Conservation (phyloP, 2,888 invertebrate genomes). For the Tineola bisselliella region DNA sequence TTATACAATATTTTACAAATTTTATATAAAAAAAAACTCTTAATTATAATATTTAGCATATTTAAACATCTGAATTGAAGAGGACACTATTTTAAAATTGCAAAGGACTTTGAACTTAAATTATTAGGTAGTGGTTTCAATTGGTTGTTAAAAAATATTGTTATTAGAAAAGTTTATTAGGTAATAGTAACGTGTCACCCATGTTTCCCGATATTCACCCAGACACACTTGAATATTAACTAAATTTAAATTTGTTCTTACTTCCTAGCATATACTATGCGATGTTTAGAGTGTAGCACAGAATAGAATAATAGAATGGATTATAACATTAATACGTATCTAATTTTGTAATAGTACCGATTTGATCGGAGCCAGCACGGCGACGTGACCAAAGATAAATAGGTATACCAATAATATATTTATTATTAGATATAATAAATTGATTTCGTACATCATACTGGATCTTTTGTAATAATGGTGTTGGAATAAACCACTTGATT, state of each 20-base stretch:
- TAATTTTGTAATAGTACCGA: constrained; percentile 15
- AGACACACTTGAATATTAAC: too few relatives aligned
- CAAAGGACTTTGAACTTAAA: too few relatives aligned
- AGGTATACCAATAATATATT: background rate
- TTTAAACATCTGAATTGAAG: too few relatives aligned
- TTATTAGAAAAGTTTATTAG: too few relatives aligned
- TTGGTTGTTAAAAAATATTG: too few relatives aligned
- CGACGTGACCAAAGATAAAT: constrained; percentile 9
- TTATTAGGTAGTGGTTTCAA: too few relatives aligned
- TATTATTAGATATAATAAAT: constrained; percentile 11
- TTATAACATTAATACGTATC: constrained; percentile 16
- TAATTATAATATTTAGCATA: too few relatives aligned
- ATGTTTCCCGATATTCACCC: too few relatives aligned
- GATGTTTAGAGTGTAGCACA: background rate
- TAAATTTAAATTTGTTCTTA: background rate
- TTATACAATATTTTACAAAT: too few relatives aligned
- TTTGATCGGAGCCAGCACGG: constrained; percentile 5
- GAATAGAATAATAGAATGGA: constrained; percentile 13
- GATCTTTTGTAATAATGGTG: background rate
- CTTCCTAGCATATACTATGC: constrained; percentile 1
- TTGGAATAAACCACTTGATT: background rate
- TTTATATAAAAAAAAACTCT: too few relatives aligned
- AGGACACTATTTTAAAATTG: too few relatives aligned
- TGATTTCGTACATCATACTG: background rate
- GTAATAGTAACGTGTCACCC: too few relatives aligned